Base-by-base conservation (phyloP, 2,888 invertebrate genomes). In the Eulithis testata region DNA sequence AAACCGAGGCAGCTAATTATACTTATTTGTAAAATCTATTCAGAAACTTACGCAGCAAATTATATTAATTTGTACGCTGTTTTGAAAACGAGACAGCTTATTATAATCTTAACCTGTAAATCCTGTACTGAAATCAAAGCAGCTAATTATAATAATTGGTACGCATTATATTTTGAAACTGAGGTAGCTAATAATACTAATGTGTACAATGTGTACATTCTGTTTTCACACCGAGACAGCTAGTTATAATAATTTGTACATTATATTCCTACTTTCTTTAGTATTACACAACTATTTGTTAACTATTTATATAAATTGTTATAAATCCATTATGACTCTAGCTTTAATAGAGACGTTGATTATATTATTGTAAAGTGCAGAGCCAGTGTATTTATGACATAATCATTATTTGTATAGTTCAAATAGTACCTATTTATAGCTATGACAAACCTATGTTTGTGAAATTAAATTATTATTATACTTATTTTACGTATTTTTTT, bases 401-500 rank as follows among this genome's bases (percentile, higher is more conserved):
- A 90, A 91, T 90, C 90, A 91, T 90, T 91, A 91, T 92, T 90
- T 92, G 90, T 91, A 90, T 88, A 91, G 90, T 90, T 92, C 88
- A 90, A 90, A 91, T 91, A 89, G 86, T 90, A 82, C 78, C 74
- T 84, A 91, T 92, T 91, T 91, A 92, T 91, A 88, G 85, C 81
- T 78, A 82, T 75, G 76, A 71, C 88, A 88, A 87, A 88, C 89
- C 79, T 83, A 83, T 89, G 91, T 92, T 91, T 90, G 90, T 87
- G 76, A 82, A 88, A 91, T 87, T 92, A 91, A 91, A 92, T 91
- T 91, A 92, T 92, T 92, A 90, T 88, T 88, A 71, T 71, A 71
- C 66, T 68, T 70, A 66, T 45, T 49, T 27, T 11, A 40, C 43
- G 60, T 71, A 70, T 69, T 65, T 21, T 45, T 52, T 68, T 64